Evolutionary conservation across 2,888 invertebrate species (phyloP), one percentile per base, ranked within the genome.

Genomic region (Orthosia cruda): DNA sequence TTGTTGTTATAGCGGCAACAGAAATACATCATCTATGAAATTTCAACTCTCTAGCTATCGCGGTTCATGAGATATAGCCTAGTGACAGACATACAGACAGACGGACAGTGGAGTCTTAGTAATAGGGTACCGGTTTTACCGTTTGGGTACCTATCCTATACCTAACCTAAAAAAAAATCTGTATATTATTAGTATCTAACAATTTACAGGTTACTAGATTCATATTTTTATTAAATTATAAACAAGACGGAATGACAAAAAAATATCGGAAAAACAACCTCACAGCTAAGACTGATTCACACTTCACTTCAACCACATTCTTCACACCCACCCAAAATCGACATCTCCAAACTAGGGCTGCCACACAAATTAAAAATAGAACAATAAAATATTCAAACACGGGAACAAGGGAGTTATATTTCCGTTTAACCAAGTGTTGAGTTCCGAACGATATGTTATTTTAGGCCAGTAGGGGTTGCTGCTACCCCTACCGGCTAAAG

Each of bases 391-490:
- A 74, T 82, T 74, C 72, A 74, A 68, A 71, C 69, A 55, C 57
- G 40, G 66, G 74, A 63, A 65, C 58, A 77, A 64, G 50, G 32
- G 54, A 71, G 70, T 70, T 79, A 84, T 77, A 75, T 74, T 76
- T 71, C 69, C 69, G 77, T 80, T 88, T 79, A 83, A 81, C 77
- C 70, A 62, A 85, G 80, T 79, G 77, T 75, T 79, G 75, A 71
- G 71, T 79, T 73, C n/a, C 63, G 50, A 54, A 61, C 77, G 85
- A 87, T 87, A 85, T 85, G 83, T 87, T 84, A 87, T 88, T 87
- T 83, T 87, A 83, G 83, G 85, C 83, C 45, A 40, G 40, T 40
- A 40, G 40, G 40, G 40, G 40, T 40, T 40, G 66, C 18, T 67
- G 58, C 57, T 74, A 74, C 72, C 67, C 77, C 64, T 61, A 63